Evolutionary conservation across 1,140 invertebrate species (phyloP).

Genomic region (Tetranychus cinnabarinus): DNA sequence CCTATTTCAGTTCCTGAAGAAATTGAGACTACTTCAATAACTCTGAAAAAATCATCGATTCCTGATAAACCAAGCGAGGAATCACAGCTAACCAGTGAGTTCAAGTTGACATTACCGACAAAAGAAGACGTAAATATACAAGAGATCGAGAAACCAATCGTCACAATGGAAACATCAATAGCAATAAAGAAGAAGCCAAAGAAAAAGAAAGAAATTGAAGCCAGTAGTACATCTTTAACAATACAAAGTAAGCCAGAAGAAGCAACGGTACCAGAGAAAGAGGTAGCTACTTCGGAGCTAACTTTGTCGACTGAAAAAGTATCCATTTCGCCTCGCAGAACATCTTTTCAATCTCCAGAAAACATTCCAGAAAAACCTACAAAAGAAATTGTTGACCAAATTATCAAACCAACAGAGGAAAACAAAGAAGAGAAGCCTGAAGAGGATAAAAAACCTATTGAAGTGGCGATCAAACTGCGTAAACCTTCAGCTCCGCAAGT

Average conservation of each 20-base stretch:
- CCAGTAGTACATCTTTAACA: background rate
- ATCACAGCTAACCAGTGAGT: too few relatives aligned
- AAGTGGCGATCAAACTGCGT: background rate
- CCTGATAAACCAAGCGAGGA: too few relatives aligned
- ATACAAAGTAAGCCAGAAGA: too few relatives aligned
- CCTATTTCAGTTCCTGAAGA: too few relatives aligned
- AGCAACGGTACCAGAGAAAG: too few relatives aligned
- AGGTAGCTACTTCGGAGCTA: background rate
- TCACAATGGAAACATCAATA: background rate
- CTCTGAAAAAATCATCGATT: too few relatives aligned
- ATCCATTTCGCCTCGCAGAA: background rate
- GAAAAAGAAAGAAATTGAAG: background rate
- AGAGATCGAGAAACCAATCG: background rate
- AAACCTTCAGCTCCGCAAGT: background rate
- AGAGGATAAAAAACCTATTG: background rate
- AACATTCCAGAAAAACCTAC: background rate
- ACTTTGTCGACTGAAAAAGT: background rate
- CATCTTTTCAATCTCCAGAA: background rate
- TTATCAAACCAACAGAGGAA: background rate
- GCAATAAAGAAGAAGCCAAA: background rate
- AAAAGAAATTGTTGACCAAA: background rate
- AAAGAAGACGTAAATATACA: background rate
- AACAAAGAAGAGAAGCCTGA: background rate
- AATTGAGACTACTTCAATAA: too few relatives aligned
- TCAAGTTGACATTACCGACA: background rate